Base-by-base conservation (phyloP, 2,888 invertebrate genomes). In the Ischnus inquisitorius region DNA sequence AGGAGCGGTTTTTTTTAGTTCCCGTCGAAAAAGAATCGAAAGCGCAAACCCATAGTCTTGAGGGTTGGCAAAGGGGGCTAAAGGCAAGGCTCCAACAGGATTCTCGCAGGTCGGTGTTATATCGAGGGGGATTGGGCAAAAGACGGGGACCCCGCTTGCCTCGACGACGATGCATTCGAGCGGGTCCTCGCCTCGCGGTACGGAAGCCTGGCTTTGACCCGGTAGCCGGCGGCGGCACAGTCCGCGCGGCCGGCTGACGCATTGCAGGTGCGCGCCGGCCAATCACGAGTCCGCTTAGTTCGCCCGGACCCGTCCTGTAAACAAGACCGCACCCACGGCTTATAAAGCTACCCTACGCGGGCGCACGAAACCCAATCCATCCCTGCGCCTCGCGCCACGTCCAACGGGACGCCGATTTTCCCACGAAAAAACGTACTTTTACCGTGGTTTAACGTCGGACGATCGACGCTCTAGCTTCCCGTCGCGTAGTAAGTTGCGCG, bases 191-290 rank as follows among this genome's bases (percentile, higher is more conserved):
- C 62, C 68, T 74, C 79, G 51, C 62, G 48, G 72, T 64, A 81
- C 81, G 83, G 82, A 80, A 79, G 90, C 88, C 91, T 90, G 90
- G 91, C 89, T 92, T 90, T 92, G 92, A 92, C 92, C 92, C 91
- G 92, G 91, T 90, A 91, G 90, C 91, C 89, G 87, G 94, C 95
- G 95, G 94, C 95, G 95, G 95, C 88, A 93, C 88, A 89, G 90
- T 89, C 90, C 90, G 92, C 92, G 90, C 92, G 88, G 88, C 92
- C 94, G 94, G 95, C 97, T 96, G 96, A 96, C 96, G 96, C 96
- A 96, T 96, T 96, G 96, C 96, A 96, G 97, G 97, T 97, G 96
- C 96, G 96, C 95, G 95, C 94, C 95, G 95, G 95, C 97, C 97
- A 97, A 97, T 97, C 96, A 95, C 95, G 95, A 95, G 95, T 95